Percentiles rank a stretch among this genome's conserved stretches.
phyloP scores from a whole-genome alignment of 2,113 vertebrate species.

The Polyodon spathula region DNA sequence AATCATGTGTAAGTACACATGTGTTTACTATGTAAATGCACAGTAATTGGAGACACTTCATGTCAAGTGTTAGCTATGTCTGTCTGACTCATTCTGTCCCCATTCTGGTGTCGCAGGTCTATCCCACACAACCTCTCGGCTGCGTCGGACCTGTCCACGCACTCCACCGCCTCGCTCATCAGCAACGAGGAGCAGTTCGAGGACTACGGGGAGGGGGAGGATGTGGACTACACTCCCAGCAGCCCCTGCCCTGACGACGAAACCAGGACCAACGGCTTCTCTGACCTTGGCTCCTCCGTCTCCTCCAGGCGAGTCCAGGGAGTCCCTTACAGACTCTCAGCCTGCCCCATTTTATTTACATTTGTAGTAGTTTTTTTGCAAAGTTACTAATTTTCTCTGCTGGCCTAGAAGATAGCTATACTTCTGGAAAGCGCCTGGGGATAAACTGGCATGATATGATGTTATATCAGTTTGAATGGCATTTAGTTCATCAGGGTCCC shows the following conservation, averaged over 20 bases:
- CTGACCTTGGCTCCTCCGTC: conserved; percentile 89
- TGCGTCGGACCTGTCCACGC: conserved; percentile 80
- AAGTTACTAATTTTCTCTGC: too few relatives aligned
- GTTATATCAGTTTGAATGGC: too few relatives aligned
- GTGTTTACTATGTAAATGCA: too few relatives aligned
- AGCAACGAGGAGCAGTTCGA: conserved; percentile 95
- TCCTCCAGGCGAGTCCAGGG: conserved; percentile 71
- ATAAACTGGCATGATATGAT: too few relatives aligned
- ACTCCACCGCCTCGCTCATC: conserved; percentile 80
- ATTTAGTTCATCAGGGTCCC: too few relatives aligned
- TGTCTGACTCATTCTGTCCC: too few relatives aligned
- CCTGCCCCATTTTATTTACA: neutral
- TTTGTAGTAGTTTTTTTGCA: too few relatives aligned
- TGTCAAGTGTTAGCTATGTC: conserved; percentile 19
- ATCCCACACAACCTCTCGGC: conserved; percentile 68
- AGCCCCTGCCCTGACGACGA: conserved; percentile 87
- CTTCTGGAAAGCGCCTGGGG: too few relatives aligned
- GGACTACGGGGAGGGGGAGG: conserved; percentile 91
- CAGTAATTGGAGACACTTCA: too few relatives aligned
- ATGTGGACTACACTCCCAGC: conserved; percentile 79
- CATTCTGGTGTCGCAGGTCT: conserved; percentile 53
- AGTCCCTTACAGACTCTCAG: neutral
- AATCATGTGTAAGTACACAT: too few relatives aligned
- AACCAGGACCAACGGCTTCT: conserved; percentile 76
- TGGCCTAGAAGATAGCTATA: too few relatives aligned